These are phyloP conservation scores for Tragulus kanchil DNA, from an alignment of 2,113 vertebrate species.

Conservation along the genomic window DNA sequence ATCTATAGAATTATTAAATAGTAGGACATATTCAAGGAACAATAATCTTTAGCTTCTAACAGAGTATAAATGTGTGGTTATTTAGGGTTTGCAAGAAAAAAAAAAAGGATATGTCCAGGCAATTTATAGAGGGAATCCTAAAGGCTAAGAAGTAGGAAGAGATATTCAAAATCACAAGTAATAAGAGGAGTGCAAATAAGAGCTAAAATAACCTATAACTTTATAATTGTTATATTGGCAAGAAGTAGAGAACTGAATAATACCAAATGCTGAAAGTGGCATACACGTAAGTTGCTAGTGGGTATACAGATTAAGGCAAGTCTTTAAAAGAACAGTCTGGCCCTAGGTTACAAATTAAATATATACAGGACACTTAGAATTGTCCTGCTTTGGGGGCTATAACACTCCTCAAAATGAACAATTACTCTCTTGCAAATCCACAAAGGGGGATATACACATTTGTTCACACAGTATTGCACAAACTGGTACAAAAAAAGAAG, in stretches of 20 bases:
- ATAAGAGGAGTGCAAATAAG: conserved; percentile 2
- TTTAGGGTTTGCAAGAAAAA: background rate
- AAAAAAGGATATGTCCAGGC: background rate
- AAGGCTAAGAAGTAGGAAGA: background rate
- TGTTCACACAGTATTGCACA: background rate
- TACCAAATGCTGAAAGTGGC: background rate
- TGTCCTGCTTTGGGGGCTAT: background rate
- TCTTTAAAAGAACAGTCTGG: background rate
- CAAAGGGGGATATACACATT: background rate
- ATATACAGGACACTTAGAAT: background rate
- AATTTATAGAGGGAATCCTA: background rate
- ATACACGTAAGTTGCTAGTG: background rate
- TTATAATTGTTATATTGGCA: background rate
- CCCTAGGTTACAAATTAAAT: background rate
- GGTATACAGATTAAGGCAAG: background rate
- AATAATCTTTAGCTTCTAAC: background rate
- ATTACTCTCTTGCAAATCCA: background rate
- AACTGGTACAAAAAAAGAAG: background rate
- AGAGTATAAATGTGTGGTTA: background rate
- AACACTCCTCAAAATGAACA: background rate
- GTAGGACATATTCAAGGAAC: background rate
- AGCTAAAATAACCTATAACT: background rate
- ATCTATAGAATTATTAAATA: background rate
- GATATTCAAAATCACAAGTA: background rate
- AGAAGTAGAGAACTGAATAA: background rate